A percentile compares a stretch with the other conserved stretches of the same genome.
Evolutionary conservation across 2,888 invertebrate species (phyloP).

Genomic region (Pimpla rufipes): DNA sequence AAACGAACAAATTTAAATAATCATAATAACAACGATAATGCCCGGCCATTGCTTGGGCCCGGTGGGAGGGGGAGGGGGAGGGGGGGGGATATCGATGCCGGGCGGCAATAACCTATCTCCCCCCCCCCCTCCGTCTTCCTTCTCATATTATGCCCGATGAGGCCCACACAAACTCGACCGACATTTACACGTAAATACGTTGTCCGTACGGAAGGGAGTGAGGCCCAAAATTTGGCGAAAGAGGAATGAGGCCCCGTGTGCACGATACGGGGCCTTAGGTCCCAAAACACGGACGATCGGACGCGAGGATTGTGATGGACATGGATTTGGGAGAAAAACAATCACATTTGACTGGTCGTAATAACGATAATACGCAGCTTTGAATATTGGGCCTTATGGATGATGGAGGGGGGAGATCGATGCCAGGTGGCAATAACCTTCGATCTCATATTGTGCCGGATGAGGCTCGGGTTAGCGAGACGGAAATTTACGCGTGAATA

Average conservation of each 20-base stretch:
- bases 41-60: conserved; percentile 64
- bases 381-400: conserved; percentile 39
- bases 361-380: no score
- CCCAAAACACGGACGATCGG: no score
- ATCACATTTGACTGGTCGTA: no score
- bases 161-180: conserved; percentile 29
- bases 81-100: conserved; percentile 52
- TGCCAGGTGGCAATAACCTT: conserved; percentile 51
- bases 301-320: no score
- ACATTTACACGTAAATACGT: conserved; percentile 22
- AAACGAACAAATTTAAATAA: conserved; percentile 82
- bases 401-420: conserved; percentile 28
- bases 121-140: conserved; percentile 5
- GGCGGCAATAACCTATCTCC: conserved; percentile 61
- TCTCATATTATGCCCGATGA: conserved; percentile 39
- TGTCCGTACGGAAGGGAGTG: neutral
- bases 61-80: conserved; percentile 20
- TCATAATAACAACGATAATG: conserved; percentile 82
- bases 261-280: neutral
- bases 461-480: neutral
- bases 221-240: neutral
- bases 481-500: no score
- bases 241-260: neutral
- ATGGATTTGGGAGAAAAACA: no score
- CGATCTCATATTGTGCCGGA: neutral